Percentiles rank a stretch among this genome's conserved stretches.
phyloP scores from a whole-genome alignment of 2,113 vertebrate genomes.

The Hypomesus transpacificus region DNA sequence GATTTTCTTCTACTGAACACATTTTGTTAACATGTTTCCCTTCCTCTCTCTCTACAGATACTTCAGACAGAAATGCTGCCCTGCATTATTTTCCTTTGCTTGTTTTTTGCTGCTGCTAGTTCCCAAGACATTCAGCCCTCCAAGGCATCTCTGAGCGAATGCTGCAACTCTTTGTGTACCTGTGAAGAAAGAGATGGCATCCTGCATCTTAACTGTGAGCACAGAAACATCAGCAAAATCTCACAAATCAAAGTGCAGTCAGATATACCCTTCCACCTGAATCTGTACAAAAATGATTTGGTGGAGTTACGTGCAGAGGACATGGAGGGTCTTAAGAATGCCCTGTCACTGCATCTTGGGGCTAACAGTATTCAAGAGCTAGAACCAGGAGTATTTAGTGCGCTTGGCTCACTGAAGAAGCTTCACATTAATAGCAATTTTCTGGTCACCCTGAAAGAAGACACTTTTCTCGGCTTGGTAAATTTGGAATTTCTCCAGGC shows the following conservation, averaged over 20 bases:
- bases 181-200: conserved; percentile 90
- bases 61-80: conserved; percentile 78
- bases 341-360: conserved; percentile 89
- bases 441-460: conserved; percentile 90
- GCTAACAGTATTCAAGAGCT: conserved; percentile 95
- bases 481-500: conserved; percentile 97
- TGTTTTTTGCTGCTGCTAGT: conserved; percentile 65
- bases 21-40: not conserved
- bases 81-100: conserved; percentile 76
- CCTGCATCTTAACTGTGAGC: conserved; percentile 88
- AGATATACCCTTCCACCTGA: conserved; percentile 88
- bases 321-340: conserved; percentile 83
- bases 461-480: conserved; percentile 91
- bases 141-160: conserved; percentile 70
- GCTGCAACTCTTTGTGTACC: conserved; percentile 83
- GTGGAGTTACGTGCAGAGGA: conserved; percentile 81
- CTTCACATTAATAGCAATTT: conserved; percentile 99
- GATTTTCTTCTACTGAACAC: too few species aligned
- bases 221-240: conserved; percentile 84
- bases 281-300: conserved; percentile 89
- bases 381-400: conserved; percentile 88
- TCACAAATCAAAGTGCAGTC: conserved; percentile 85
- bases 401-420: conserved; percentile 86
- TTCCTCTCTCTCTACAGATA: conserved; percentile 51
- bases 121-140: conserved; percentile 72